Base-by-base conservation (phyloP, 2,888 invertebrate genomes). In the Craniophora ligustri region DNA sequence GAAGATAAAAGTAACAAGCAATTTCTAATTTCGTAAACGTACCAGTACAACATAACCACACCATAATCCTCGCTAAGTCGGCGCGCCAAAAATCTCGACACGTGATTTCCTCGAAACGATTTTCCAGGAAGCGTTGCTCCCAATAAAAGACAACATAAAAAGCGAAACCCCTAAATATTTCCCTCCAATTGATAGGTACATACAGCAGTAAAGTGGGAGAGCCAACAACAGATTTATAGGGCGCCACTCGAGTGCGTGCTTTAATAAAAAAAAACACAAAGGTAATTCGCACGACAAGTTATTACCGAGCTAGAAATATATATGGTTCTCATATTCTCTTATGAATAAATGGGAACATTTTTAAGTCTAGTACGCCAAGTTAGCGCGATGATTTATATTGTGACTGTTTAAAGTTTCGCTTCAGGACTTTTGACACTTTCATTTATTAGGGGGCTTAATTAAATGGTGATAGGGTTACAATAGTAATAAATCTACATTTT, bases 241-340 rank as follows among this genome's bases (percentile, higher is more conserved):
- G 90, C 91, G 91, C 91, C 91, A 67, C 83, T 78, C 75, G 79
- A 82, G 85, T 87, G 89, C 85, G 90, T 88, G 87, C 85, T 86
- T 89, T 87, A 86, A 89, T 89, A 91, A 91, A 91, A 90, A 72
- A 87, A 87, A 89, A 82, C 87, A 86, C 85, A 87, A 86, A 90
- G 91, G 92, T 92, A 91, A 91, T 89, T 91, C 88, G 76, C 82
- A 84, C 84, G 85, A 89, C 88, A 91, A 89, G 85, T 92, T 92
- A 92, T 90, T 87, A 86, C 90, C 62, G 72, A 67, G 76, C 83
- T 83, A 80, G 81, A 85, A 84, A 87, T 87, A 89, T 89, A 86
- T 88, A 85, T 79, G 83, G 77, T 76, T 82, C 82, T 84, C 84
- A 83, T 85, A 84, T 82, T 83, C 84, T 78, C 84, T 78, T 85